phyloP scores from a whole-genome alignment of 2,113 vertebrate genomes.

The Neoarius graeffei region DNA sequence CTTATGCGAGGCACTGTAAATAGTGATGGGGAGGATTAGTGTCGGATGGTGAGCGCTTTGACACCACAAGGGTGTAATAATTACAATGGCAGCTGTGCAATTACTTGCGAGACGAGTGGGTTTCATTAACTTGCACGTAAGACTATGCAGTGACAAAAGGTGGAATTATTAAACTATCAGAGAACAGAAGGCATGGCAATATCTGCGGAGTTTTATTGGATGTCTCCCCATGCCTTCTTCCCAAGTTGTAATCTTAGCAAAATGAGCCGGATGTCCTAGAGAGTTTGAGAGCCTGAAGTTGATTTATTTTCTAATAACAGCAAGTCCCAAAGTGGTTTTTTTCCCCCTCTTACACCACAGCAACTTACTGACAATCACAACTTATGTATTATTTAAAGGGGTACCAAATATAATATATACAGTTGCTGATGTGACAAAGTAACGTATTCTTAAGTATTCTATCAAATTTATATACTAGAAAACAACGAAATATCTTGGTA shows the following conservation, averaged over 20 bases:
- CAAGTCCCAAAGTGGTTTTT: background rate
- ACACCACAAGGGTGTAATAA: background rate
- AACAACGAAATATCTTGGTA: too few species aligned
- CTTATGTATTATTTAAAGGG: too few species aligned
- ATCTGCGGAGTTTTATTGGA: background rate
- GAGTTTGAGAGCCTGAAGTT: background rate
- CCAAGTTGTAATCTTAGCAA: background rate
- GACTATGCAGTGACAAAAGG: background rate
- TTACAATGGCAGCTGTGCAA: constrained; percentile 5
- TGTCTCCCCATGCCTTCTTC: background rate
- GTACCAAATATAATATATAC: too few species aligned
- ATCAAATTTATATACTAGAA: too few species aligned
- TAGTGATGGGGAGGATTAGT: background rate
- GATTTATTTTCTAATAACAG: background rate
- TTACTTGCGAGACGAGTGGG: background rate
- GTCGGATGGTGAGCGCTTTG: background rate
- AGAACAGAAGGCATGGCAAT: background rate
- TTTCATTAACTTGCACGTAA: background rate
- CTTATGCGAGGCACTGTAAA: background rate
- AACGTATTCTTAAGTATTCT: too few species aligned
- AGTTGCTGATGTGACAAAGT: too few species aligned
- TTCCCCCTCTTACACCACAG: background rate
- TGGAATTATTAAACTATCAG: constrained; percentile 25
- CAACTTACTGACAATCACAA: background rate
- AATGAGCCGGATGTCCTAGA: background rate